A percentile compares a stretch with the other conserved stretches of the same genome.
phyloP scores from a whole-genome alignment of 2,888 invertebrate species.

The Iphiclides podalirius region DNA sequence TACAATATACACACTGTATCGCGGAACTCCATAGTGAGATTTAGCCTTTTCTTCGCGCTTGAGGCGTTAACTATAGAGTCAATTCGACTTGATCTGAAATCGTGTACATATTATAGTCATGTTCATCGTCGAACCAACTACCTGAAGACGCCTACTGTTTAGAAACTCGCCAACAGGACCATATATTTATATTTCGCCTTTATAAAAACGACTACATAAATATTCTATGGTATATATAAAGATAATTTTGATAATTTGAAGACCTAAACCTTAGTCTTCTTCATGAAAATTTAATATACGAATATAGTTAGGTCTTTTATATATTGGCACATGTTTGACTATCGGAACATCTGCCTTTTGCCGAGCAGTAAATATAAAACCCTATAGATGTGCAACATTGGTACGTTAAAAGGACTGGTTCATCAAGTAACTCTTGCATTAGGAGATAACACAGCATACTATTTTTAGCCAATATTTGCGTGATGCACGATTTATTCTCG shows the following conservation, averaged over 20 bases:
- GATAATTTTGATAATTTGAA: background rate
- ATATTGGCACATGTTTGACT: slow-evolving; percentile 51
- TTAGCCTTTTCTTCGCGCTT: too few species aligned
- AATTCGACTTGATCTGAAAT: too few species aligned
- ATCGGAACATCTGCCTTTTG: slow-evolving; percentile 52
- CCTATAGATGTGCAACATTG: slow-evolving; percentile 28
- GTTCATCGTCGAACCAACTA: too few species aligned
- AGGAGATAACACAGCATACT: slow-evolving; percentile 1
- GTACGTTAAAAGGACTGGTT: slow-evolving; percentile 24
- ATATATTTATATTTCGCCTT: too few species aligned
- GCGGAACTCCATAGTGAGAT: too few species aligned
- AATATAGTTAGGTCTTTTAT: slow-evolving; percentile 41
- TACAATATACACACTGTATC: too few species aligned
- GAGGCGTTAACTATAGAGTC: too few species aligned
- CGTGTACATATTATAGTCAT: too few species aligned
- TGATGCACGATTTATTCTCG: background rate
- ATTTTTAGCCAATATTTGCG: background rate
- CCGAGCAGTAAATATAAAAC: slow-evolving; percentile 33
- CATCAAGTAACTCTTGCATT: slow-evolving; percentile 31
- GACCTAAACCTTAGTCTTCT: background rate
- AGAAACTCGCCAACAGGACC: too few species aligned
- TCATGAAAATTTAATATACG: background rate
- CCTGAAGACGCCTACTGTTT: too few species aligned
- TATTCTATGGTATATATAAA: background rate
- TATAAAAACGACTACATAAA: too few species aligned